Base-by-base conservation (phyloP, 2,113 vertebrate species). In the Hepsetus odoe region DNA sequence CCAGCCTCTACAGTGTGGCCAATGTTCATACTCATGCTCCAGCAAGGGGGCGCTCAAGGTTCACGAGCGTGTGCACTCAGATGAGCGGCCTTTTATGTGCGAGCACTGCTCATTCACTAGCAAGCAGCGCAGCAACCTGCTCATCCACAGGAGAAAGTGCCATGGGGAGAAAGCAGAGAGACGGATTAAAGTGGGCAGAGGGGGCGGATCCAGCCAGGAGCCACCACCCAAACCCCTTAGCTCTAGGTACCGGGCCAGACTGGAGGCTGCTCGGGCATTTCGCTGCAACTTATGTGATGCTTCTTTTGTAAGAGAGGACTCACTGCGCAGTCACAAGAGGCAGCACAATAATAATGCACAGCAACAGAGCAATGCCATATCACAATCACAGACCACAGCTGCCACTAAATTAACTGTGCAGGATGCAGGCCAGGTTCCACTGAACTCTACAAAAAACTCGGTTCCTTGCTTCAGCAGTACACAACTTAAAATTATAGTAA, bases 91-190 rank as follows among this genome's bases (percentile, higher is more conserved):
- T 2, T 99, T 98, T 84, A 95, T 93, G 71, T 99, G 98, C 58
- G 86, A 88, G 1, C 85, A 91, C 83, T 99, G 98, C 91, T 87
- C 80, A 83, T 99, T 98, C 5, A 94, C 97, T 80, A 96, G 95
- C 85, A 99, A 98, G 85, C 98, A 97, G 90, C 95, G 95, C 83
- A 97, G 96, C 91, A 98, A 96, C 88, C 91, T 99, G 12, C 94
- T 95, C 85, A 97, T 96, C 16, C 97, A 99, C 67, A 67, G 93
- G 22, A 96, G 92, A 86, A 98, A 98, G 87, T 93, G 90, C 84
- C 96, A 99, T 59, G 88, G 88, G 0, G 96, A 97, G 0, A 82
- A 71, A 0, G 90, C 79, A 0, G 93, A 87, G 28, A 89, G 84
- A 53, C 91, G 88, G 0, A 66, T 66, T 26, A 79, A 90, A 0